Percentiles rank a stretch among this genome's conserved stretches.
Conservation (phyloP, 2,888 invertebrate species). For the Idaea aversata region DNA sequence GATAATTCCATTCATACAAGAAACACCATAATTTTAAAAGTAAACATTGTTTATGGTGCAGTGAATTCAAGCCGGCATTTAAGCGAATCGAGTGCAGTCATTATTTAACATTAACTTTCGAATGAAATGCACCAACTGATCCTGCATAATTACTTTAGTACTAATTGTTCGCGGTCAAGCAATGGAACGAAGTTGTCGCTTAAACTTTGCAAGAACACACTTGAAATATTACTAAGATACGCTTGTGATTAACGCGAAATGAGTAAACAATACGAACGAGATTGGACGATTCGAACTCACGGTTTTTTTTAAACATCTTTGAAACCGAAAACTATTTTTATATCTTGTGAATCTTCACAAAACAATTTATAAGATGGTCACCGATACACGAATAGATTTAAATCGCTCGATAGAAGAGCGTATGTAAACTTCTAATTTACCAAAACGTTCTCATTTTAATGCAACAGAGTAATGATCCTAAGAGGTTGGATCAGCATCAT, state of each 20-base stretch:
- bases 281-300: too few species aligned
- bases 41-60: conserved; percentile 31
- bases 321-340: too few species aligned
- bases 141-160: conserved; percentile 60
- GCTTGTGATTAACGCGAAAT: neutral
- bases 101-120: conserved; percentile 46
- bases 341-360: too few species aligned
- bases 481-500: neutral
- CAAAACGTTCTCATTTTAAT: neutral
- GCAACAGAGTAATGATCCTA: too few species aligned
- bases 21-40: neutral
- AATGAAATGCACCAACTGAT: conserved; percentile 53
- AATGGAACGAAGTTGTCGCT: conserved; percentile 41
- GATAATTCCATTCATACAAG: too few species aligned
- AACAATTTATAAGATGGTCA: too few species aligned
- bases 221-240: neutral
- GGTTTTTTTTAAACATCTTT: too few species aligned
- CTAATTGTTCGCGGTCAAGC: conserved; percentile 58
- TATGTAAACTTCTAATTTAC: too few species aligned
- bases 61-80: conserved; percentile 43
- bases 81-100: conserved; percentile 50
- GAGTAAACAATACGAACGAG: too few species aligned
- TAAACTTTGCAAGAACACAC: conserved; percentile 7
- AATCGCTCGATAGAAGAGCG: too few species aligned
- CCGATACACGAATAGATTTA: too few species aligned